Base-by-base conservation (phyloP, 1,140 invertebrate species). In the Megathymus violae region DNA sequence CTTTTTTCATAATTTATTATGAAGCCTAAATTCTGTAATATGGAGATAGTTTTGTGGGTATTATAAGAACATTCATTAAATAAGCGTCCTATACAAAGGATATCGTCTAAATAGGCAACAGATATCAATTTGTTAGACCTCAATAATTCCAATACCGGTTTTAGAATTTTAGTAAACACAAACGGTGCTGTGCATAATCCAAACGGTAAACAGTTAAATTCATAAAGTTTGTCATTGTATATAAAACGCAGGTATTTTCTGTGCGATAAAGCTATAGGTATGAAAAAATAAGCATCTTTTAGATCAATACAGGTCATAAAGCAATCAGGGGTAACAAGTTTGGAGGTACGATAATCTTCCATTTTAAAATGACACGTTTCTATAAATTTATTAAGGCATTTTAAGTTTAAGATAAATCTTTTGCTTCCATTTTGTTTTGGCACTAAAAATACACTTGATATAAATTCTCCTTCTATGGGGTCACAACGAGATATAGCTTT, bases 1-100 rank as follows among this genome's bases (percentile, higher is more conserved):
- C 76, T 79, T 64, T 79, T 76, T n/a, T 70, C 44, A 14, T 38
- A 58, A 48, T 76, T 76, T 14, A 76, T 50, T 2, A 74, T 41
- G 16, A 79, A 76, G 0, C 69, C 74, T 13, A 79, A 9, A 56
- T 60, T 66, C 7, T 65, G 3, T 3, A 78, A 40, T 10, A 69
- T 25, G 7, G 52, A 50, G 10, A 71, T 19, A 0, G 71, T 76
- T 11, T 50, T 62, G 0, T 58, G 56, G 17, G 74, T 52, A 19
- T 73, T 74, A n/a, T 50, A n/a, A 4, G 11, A 0, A 41, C 76
- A 78, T 22, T 70, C 17, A 0, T 58, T 14, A 34, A 58, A 69
- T 11, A 16, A 62, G 14, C 68, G 22, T 10, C 54, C 67, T 10
- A 73, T 65, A 50, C 69, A 77, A 10, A 75, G 43, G 5, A 78